Conservation (phyloP, 2,888 invertebrate species). For the Hirtodrosophila cameraria region DNA sequence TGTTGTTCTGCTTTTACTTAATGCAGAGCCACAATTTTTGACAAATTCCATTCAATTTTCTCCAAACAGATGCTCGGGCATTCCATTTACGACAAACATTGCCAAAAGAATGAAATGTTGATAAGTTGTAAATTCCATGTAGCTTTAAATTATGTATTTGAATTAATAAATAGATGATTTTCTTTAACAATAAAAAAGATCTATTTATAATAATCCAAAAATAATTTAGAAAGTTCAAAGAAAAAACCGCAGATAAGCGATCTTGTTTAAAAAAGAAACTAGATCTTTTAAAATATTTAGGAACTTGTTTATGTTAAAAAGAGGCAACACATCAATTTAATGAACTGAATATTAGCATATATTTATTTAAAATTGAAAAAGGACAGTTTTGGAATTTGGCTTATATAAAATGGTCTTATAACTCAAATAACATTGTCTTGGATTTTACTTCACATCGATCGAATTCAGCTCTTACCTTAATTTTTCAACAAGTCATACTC, state of each 20-base stretch:
- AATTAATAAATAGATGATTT: background rate
- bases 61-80: constrained; percentile 1
- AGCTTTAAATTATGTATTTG: background rate
- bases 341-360: no score
- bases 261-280: background rate
- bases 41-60: constrained; percentile 26
- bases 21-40: constrained; percentile 7
- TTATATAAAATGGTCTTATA: no score
- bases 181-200: no score
- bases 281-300: no score
- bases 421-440: no score
- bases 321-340: no score
- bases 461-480: constrained; percentile 8
- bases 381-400: no score
- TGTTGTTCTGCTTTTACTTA: background rate
- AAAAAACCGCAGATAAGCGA: no score
- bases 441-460: constrained; percentile 1
- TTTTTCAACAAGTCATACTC: constrained; percentile 8
- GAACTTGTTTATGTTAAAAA: no score
- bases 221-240: no score
- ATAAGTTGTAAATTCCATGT: background rate
- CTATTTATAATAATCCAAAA: no score
- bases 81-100: background rate
- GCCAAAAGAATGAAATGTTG: background rate
- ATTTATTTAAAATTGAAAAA: no score